Evolutionary conservation across 2,888 invertebrate species (phyloP).

Genomic region (Spisula solida): DNA sequence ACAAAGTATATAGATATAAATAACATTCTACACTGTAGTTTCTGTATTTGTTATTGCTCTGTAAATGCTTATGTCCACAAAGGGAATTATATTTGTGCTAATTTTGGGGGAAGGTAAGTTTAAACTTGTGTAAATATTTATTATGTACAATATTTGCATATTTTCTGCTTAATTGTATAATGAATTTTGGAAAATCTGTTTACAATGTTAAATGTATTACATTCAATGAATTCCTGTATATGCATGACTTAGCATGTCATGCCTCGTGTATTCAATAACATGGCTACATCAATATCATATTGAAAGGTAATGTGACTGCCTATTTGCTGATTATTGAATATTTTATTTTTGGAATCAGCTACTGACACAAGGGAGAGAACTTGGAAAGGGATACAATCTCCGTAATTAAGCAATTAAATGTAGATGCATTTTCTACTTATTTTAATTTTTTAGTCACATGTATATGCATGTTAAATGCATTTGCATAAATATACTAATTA

Average conservation of each 20-base stretch:
- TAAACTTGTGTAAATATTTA: neutral
- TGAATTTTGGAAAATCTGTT: neutral
- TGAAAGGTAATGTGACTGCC: too few relatives aligned
- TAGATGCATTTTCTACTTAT: neutral
- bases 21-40: too few relatives aligned
- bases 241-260: neutral
- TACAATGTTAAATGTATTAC: conserved; percentile 5
- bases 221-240: neutral
- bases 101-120: too few relatives aligned
- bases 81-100: neutral
- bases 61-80: neutral
- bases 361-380: too few relatives aligned
- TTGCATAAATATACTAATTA: neutral
- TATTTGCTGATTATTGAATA: neutral
- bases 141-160: neutral
- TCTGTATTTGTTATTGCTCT: neutral
- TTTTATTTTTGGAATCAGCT: neutral
- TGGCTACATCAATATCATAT: neutral
- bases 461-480: neutral
- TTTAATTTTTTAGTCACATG: neutral
- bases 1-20: too few relatives aligned
- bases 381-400: too few relatives aligned
- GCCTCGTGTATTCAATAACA: neutral
- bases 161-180: neutral
- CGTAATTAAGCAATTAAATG: neutral